These are phyloP conservation scores for Heterocephalus glaber DNA, from an alignment of 2,113 vertebrate species.

Conservation along the genomic window DNA sequence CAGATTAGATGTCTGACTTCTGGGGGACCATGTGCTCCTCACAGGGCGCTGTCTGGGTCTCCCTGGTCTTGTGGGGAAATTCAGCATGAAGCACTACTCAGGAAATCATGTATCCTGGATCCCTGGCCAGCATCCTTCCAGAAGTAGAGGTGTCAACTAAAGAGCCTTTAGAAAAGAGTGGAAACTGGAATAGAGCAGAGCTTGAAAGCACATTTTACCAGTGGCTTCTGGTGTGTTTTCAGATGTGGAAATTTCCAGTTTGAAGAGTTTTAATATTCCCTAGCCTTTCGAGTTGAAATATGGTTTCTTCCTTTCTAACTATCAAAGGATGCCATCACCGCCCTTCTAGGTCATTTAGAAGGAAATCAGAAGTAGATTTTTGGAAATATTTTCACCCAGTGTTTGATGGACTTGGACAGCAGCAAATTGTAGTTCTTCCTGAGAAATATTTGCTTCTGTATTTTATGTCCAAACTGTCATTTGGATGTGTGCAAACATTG, in stretches of 20 bases:
- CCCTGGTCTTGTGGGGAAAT: neutral
- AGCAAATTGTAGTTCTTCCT: slow-evolving; percentile 39
- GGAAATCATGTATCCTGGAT: neutral
- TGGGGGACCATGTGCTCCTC: neutral
- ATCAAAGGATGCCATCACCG: slow-evolving; percentile 6
- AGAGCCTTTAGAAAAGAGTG: neutral
- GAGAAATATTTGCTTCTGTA: slow-evolving; percentile 31
- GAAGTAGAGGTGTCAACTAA: neutral
- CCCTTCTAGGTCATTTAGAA: slow-evolving; percentile 10
- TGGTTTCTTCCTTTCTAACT: slow-evolving; percentile 18
- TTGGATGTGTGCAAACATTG: slow-evolving; percentile 23
- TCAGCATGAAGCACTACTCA: neutral
- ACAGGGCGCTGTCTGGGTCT: neutral
- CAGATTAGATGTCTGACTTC: neutral
- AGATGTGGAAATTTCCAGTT: slow-evolving; percentile 37
- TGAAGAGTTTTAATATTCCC: slow-evolving; percentile 16
- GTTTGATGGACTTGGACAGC: neutral
- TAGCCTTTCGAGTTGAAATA: slow-evolving; percentile 41
- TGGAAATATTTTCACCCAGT: slow-evolving; percentile 46
- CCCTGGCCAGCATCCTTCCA: neutral
- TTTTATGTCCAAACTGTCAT: slow-evolving; percentile 13
- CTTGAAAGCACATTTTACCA: neutral
- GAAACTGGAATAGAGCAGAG: neutral
- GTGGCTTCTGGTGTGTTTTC: neutral
- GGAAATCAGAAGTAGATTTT: slow-evolving; percentile 37